phyloP scores from a whole-genome alignment of 2,797 vertebrate species.

The Oreonectes daqikongensis region DNA sequence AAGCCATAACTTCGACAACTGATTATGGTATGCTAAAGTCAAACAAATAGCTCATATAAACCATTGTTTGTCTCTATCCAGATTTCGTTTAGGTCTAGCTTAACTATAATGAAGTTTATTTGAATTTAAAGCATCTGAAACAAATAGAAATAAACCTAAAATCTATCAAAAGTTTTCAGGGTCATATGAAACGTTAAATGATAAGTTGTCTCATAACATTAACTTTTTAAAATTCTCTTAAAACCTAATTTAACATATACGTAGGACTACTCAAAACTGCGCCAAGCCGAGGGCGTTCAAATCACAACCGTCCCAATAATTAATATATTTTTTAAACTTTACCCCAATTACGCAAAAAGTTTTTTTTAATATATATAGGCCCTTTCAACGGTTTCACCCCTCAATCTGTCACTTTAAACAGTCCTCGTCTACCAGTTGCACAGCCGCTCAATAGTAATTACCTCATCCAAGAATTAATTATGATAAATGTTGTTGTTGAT shows the following conservation, averaged over 20 bases:
- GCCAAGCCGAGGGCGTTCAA: background rate
- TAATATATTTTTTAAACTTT: background rate
- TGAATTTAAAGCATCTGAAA: background rate
- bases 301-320: background rate
- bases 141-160: background rate
- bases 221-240: background rate
- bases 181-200: background rate
- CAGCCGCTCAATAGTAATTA: constrained; percentile 91
- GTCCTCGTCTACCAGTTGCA: constrained; percentile 83
- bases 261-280: background rate
- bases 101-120: background rate
- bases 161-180: background rate
- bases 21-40: background rate
- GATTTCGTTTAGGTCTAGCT: background rate
- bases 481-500: constrained; percentile 93
- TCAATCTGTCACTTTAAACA: constrained; percentile 90
- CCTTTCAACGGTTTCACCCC: constrained; percentile 81
- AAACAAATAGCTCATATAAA: background rate
- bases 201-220: background rate
- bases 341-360: constrained; percentile 48
- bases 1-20: constrained; percentile 28
- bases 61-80: background rate
- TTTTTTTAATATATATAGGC: constrained; percentile 70
- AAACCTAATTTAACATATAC: background rate
- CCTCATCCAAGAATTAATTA: constrained; percentile 90